phyloP scores from a whole-genome alignment of 1,140 invertebrate genomes.

The Trichogramma pretiosum region DNA sequence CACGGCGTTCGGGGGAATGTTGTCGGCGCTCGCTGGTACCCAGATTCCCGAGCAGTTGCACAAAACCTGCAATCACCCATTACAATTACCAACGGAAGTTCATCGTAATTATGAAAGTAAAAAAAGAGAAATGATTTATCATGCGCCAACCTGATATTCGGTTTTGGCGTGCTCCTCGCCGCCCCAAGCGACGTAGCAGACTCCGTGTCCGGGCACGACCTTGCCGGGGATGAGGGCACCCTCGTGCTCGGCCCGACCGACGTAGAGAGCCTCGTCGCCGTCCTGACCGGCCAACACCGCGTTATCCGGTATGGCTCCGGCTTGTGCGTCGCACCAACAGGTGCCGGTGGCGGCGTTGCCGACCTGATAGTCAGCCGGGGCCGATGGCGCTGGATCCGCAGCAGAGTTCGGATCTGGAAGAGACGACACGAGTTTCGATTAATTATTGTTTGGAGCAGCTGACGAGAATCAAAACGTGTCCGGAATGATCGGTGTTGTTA shows the following conservation, averaged over 20 bases:
- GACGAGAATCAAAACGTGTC: no score
- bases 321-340: constrained; percentile 58
- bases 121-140: no score
- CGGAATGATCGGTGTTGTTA: no score
- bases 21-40: constrained; percentile 52
- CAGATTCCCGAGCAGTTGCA: constrained; percentile 52
- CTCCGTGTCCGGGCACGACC: constrained; percentile 59
- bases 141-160: constrained; percentile 71
- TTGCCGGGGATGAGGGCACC: constrained; percentile 74
- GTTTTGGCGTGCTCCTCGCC: constrained; percentile 64
- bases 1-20: constrained; percentile 62
- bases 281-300: constrained; percentile 65
- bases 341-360: constrained; percentile 21
- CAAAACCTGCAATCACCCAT: constrained; percentile 44
- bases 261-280: constrained; percentile 62
- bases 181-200: constrained; percentile 70
- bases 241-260: constrained; percentile 63
- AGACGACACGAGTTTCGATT: no score
- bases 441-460: no score
- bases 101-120: no score
- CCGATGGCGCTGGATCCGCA: constrained; percentile 28
- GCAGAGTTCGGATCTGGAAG: no score
- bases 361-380: constrained; percentile 24
- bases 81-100: not conserved
- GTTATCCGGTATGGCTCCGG: constrained; percentile 59